Percentiles rank a stretch among this genome's conserved stretches.
phyloP scores from a whole-genome alignment of 2,113 vertebrate genomes.

The Meleagris gallopavo region DNA sequence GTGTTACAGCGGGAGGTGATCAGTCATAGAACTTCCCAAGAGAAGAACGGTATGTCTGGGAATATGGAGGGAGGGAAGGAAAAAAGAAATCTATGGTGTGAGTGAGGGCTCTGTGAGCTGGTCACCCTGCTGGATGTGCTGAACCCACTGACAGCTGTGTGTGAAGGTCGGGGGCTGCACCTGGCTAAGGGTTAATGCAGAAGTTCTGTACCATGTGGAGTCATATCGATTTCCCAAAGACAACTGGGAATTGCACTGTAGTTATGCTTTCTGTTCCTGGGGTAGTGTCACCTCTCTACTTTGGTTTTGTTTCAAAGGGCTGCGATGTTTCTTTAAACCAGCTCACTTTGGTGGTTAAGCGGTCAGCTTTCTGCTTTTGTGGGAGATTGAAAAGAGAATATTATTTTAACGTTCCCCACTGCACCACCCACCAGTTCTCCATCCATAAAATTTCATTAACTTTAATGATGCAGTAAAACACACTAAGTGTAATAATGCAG shows the following conservation, averaged over 20 bases:
- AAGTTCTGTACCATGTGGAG: slow-evolving; percentile 11
- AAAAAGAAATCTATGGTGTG: background rate
- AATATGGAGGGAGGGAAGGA: background rate
- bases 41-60: background rate
- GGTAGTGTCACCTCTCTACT: background rate
- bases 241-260: background rate
- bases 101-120: background rate
- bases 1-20: background rate
- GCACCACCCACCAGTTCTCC: slow-evolving; percentile 23
- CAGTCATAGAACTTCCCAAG: background rate
- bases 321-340: background rate
- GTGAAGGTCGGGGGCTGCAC: background rate
- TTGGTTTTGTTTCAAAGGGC: background rate
- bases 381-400: background rate
- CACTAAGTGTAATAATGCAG: background rate
- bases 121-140: accelerated
- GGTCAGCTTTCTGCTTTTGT: background rate
- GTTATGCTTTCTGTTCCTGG: background rate
- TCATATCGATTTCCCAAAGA: slow-evolving; percentile 53
- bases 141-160: background rate
- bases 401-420: slow-evolving; percentile 29
- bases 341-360: background rate
- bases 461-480: slow-evolving; percentile 43
- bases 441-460: slow-evolving; percentile 38
- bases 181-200: slow-evolving; percentile 34